Base-by-base conservation (phyloP, 2,113 vertebrate species). In the Lepidothrix coronata region DNA sequence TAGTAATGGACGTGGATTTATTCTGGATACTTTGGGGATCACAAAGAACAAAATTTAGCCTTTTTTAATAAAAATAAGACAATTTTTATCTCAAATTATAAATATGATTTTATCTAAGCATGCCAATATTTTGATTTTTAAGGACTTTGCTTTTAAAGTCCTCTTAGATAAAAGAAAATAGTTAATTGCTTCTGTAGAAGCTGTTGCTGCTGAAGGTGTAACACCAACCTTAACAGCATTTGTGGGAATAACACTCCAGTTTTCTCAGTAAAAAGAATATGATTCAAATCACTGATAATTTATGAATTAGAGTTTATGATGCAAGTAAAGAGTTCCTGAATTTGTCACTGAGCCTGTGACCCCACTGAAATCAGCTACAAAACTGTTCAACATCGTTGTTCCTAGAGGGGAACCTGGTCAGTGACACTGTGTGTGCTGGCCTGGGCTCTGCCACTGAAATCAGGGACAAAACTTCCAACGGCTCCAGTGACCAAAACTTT, bases 291-390 rank as follows among this genome's bases (percentile, higher is more conserved):
- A 66, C 27, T 28, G 33, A 25, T 59, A 68, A 68, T 51, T 87
- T 55, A 61, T 39, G 55, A 86, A 81, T 59, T 33, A 59, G 48
- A 55, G n/a, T 52, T 93, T 72, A 62, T 70, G 66, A 76, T 67
- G 33, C 49, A 67, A 72, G 43, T 27, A 59, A 35, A 84, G 41
- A 79, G 28, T 71, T 61, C 54, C 49, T 73, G 76, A 62, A 78
- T 94, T 93, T 96, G 62, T 88, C 82, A 63, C 23, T 76, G 66
- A 81, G 67, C 52, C 54, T 44, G 35, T 66, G 51, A 88, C 66
- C 62, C 93, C 78, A 48, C 61, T 91, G 81, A 72, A 88, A 83
- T 65, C 63, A 77, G 8, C 78, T 61, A 10, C 31, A 55, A 81
- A 90, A 76, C 31, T 67, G 41, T 48, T 89, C 35, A 67, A 48